phyloP scores from a whole-genome alignment of 2,797 vertebrate genomes.

The Megalops cyprinoides region DNA sequence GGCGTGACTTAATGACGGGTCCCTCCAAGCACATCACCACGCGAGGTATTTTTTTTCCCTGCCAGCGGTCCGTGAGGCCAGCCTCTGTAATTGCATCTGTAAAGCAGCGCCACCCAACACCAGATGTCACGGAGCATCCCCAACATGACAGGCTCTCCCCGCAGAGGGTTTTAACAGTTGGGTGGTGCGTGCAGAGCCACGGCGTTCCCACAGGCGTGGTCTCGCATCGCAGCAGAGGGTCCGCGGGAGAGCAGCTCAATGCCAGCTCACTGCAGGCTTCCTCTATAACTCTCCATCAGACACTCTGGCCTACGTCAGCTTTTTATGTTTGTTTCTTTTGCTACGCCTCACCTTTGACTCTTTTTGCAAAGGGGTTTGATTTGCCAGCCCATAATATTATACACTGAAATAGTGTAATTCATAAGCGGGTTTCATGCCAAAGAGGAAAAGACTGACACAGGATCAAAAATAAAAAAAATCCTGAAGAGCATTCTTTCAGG shows the following conservation, averaged over 20 bases:
- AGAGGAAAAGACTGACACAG: neutral
- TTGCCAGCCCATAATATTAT: constrained; percentile 8
- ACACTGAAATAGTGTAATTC: neutral
- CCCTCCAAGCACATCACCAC: constrained; percentile 19
- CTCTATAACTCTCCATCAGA: neutral
- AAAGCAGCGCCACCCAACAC: constrained; percentile 30
- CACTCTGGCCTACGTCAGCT: constrained; percentile 3
- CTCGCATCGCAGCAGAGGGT: constrained; percentile 24
- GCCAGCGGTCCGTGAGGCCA: constrained; percentile 2
- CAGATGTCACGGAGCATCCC: constrained; percentile 34
- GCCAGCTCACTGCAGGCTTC: constrained; percentile 10
- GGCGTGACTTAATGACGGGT: constrained; percentile 16
- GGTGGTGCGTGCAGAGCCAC: constrained; percentile 55
- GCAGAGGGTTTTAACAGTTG: constrained; percentile 47
- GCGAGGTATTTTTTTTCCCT: constrained; percentile 29
- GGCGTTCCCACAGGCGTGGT: constrained; percentile 23
- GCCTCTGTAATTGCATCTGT: constrained; percentile 31
- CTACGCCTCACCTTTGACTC: neutral
- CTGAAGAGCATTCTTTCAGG: neutral
- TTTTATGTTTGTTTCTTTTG: neutral
- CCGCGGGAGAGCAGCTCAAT: neutral
- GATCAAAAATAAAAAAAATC: neutral
- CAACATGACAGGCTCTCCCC: constrained; percentile 54
- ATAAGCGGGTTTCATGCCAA: neutral
- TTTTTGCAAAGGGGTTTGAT: neutral